Evolutionary conservation across 2,113 vertebrate genomes (phyloP).

Genomic region (Phylloscopus trochiloides): DNA sequence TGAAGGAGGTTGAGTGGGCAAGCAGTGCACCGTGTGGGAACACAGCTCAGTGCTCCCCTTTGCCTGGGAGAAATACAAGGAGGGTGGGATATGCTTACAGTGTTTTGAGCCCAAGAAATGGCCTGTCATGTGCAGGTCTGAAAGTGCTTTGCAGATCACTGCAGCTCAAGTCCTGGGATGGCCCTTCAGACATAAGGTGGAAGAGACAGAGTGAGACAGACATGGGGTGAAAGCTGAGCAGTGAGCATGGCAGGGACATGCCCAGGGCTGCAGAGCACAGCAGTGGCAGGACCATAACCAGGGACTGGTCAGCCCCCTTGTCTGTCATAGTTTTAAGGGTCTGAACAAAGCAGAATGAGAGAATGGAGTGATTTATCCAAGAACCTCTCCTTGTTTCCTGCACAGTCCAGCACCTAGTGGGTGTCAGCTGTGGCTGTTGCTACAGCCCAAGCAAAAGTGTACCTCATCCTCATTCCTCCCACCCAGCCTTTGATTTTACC

Average conservation of each 20-base stretch:
- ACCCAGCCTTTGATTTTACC: not conserved
- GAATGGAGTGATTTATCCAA: not conserved
- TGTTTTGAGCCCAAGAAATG: not conserved
- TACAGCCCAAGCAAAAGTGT: not conserved
- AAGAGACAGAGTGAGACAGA: not conserved
- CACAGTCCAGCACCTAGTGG: not conserved
- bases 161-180: not conserved
- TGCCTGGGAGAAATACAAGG: not conserved
- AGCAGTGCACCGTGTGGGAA: not conserved
- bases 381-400: not conserved
- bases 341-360: not conserved
- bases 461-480: not conserved
- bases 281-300: not conserved
- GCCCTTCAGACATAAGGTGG: fast-evolving
- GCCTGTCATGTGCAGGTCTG: not conserved
- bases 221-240: not conserved
- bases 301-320: not conserved
- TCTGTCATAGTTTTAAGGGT: not conserved
- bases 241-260: fast-evolving
- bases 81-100: not conserved
- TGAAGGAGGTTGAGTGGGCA: not conserved
- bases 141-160: not conserved
- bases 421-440: not conserved
- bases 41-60: not conserved
- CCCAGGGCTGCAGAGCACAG: not conserved